Evolutionary conservation across 2,888 invertebrate species (phyloP).

Genomic region (Apeira syringaria): DNA sequence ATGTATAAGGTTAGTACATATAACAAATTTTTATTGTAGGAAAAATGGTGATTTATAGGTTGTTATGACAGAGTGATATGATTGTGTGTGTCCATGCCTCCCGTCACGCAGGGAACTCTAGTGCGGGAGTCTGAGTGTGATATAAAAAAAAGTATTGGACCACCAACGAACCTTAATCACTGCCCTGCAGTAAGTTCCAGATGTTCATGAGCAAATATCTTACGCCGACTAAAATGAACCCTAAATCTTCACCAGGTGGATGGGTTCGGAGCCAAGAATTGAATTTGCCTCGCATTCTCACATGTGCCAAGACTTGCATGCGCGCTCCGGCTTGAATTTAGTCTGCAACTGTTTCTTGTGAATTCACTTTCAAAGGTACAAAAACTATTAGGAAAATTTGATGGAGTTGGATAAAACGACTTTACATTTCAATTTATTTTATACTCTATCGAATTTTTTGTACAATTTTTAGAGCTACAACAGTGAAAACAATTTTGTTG

Average conservation of each 20-base stretch:
- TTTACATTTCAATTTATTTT: slow-evolving; percentile 4
- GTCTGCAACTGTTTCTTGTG: slow-evolving; percentile 31
- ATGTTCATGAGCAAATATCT: slow-evolving; percentile 77
- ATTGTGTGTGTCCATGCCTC: too few relatives aligned
- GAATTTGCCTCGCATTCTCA: slow-evolving; percentile 61
- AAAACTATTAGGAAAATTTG: slow-evolving; percentile 16
- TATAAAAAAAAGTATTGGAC: too few relatives aligned
- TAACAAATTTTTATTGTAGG: too few relatives aligned
- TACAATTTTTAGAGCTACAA: too few relatives aligned
- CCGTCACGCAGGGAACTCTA: too few relatives aligned
- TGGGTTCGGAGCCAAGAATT: slow-evolving; percentile 71
- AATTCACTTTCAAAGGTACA: slow-evolving; percentile 24
- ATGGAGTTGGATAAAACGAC: slow-evolving; percentile 9
- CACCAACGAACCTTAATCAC: slow-evolving; percentile 13
- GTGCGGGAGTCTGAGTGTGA: too few relatives aligned
- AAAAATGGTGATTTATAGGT: too few relatives aligned
- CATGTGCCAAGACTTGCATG: slow-evolving; percentile 26
- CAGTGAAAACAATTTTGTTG: too few relatives aligned
- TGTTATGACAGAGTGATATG: too few relatives aligned
- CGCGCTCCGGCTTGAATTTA: slow-evolving; percentile 24
- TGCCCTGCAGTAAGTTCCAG: slow-evolving; percentile 48
- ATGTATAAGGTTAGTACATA: too few relatives aligned
- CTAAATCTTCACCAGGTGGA: slow-evolving; percentile 70
- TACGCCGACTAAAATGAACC: slow-evolving; percentile 71
- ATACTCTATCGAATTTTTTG: too few relatives aligned